Conservation (phyloP, 2,888 invertebrate species). For the Euphydryas editha region DNA sequence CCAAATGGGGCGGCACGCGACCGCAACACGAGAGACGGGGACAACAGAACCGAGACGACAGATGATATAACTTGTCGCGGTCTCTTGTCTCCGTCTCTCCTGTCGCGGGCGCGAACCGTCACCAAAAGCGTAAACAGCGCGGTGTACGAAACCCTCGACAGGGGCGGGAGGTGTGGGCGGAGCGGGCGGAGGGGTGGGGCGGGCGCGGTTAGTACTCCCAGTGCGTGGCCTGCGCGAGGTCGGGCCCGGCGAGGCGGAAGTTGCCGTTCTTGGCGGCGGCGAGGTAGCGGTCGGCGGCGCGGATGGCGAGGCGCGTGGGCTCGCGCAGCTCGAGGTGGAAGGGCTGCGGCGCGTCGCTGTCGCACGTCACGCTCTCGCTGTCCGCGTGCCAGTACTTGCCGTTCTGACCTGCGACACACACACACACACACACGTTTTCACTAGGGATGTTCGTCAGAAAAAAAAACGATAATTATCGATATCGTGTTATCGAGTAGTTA, state of each 20-base stretch:
- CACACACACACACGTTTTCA: no score
- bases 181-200: constrained; percentile 21
- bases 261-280: constrained; percentile 96
- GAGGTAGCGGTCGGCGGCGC: constrained; percentile 88
- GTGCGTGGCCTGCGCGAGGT: constrained; percentile 91
- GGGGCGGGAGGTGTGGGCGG: background rate
- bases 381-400: constrained; percentile 97
- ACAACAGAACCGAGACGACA: no score
- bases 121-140: no score
- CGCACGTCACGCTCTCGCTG: constrained; percentile 93
- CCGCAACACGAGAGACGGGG: no score
- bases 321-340: constrained; percentile 97
- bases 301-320: constrained; percentile 96
- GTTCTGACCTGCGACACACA: constrained; percentile 87
- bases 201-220: constrained; percentile 92
- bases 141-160: background rate
- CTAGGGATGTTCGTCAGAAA: no score
- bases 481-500: no score
- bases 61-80: no score
- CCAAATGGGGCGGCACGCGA: no score
- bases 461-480: no score
- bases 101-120: no score
- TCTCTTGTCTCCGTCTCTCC: no score
- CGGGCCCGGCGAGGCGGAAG: constrained; percentile 91
- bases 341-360: constrained; percentile 91